Evolutionary conservation across 2,797 vertebrate species (phyloP).

Genomic region (Heterohyrax brucei): DNA sequence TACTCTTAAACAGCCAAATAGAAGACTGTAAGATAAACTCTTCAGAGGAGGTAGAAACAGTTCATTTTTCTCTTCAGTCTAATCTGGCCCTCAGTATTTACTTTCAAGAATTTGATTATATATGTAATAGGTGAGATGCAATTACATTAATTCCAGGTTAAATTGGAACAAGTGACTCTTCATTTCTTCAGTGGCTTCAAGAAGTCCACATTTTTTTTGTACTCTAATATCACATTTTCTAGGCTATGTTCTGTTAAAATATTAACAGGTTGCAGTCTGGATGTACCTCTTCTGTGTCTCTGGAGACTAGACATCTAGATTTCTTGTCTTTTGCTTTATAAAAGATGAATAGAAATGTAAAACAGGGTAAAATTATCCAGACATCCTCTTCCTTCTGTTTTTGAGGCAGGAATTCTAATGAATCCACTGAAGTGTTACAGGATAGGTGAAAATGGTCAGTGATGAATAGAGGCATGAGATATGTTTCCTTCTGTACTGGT

Average conservation of each 20-base stretch:
- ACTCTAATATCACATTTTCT: not conserved
- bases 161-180: not conserved
- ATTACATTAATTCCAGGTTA: conserved; percentile 22
- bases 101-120: conserved; percentile 38
- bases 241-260: not conserved
- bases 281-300: not conserved
- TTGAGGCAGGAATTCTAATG: not conserved
- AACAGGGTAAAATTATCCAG: not conserved
- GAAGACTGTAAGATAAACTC: conserved; percentile 20
- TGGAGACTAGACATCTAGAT: not conserved
- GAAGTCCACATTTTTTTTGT: not conserved
- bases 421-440: not conserved
- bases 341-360: conserved; percentile 57
- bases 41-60: not conserved
- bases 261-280: not conserved
- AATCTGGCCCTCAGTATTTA: not conserved
- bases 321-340: not conserved
- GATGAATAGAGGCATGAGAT: not conserved
- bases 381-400: not conserved
- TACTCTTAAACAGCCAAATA: not conserved
- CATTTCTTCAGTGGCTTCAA: not conserved
- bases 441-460: not conserved
- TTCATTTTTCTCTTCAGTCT: conserved; percentile 23
- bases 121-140: not conserved
- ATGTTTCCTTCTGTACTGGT: not conserved